Base-by-base conservation (phyloP, 2,888 invertebrate species). In the Cosmorhoe ocellata region DNA sequence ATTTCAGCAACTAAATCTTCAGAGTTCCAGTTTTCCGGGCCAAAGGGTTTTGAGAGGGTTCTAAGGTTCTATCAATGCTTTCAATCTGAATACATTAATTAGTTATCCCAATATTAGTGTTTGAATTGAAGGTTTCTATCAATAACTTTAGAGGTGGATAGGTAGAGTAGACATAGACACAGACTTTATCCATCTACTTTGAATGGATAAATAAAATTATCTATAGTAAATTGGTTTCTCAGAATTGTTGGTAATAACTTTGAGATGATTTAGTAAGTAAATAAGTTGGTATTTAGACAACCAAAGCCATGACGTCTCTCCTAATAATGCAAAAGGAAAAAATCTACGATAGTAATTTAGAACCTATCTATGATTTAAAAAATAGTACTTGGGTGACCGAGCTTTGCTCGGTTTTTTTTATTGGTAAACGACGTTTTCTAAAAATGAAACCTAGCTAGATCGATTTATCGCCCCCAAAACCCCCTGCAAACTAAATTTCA, bases 41-140 rank as follows among this genome's bases (percentile, higher is more conserved):
- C 42, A 33, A 49, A 37, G 49, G 49, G 32, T 37, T 40, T 41
- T 12, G 18, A 33, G 26, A 27, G 14, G 34, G 12, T 34, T 40
- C 12, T 8, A 30, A 41, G 41, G 41, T 11, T 42, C 48, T 31
- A 31, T 41, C 41, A 36, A 38, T 18, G 37, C 42, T 38, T 42
- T 42, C 37, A 42, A 49, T 49, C 42, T 18, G 37, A 37, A 49
- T 49, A 42, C 31, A 49, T 49, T 49, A 49, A 49, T 49, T 49
- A 38, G 42, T 49, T 37, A 48, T 42, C 48, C 26, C 11, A 40
- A 40, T 47, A 40, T 47, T 26, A 37, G 48, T 48, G 26, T 42
- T 41, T 48, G 41, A 26, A 48, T 37, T 42, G 41, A 42, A 49
- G 30, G 37, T 26, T 37, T 18, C 40, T 47, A 32, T 37, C 31